Evolutionary conservation across 2,888 invertebrate genomes (phyloP).

Genomic region (Andrena bucephala): DNA sequence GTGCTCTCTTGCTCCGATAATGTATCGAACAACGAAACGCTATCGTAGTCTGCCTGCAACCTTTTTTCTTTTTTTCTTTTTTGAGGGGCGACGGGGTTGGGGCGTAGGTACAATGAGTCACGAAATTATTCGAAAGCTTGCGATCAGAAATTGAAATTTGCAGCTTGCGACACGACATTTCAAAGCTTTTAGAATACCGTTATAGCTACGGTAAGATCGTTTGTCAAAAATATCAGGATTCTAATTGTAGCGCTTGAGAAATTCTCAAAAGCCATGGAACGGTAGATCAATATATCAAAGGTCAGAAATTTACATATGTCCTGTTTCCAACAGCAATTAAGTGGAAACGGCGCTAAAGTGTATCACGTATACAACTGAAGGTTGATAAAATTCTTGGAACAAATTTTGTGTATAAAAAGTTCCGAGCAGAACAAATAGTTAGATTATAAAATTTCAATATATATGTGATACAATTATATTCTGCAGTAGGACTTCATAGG

Average conservation of each 20-base stretch:
- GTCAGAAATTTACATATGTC: too few relatives aligned
- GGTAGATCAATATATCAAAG: neutral
- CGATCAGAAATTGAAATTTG: neutral
- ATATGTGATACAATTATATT: too few relatives aligned
- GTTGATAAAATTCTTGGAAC: too few relatives aligned
- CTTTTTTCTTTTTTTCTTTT: neutral
- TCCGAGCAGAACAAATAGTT: too few relatives aligned
- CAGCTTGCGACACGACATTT: neutral
- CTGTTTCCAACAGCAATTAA: too few relatives aligned
- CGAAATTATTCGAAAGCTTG: neutral
- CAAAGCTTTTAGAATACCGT: neutral
- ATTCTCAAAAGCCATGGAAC: neutral
- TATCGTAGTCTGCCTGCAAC: neutral
- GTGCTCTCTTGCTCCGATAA: slow-evolving; percentile 34
- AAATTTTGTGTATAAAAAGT: too few relatives aligned
- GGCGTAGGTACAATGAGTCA: neutral
- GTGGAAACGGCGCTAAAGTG: too few relatives aligned
- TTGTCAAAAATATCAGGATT: too few relatives aligned
- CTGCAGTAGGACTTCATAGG: too few relatives aligned
- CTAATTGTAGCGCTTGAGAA: neutral
- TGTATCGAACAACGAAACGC: slow-evolving; percentile 40
- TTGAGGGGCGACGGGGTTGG: too few relatives aligned
- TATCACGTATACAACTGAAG: too few relatives aligned
- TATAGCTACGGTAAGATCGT: neutral
- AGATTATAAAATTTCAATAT: too few relatives aligned